Conservation (phyloP, 2,113 vertebrate genomes). For the Passer domesticus region DNA sequence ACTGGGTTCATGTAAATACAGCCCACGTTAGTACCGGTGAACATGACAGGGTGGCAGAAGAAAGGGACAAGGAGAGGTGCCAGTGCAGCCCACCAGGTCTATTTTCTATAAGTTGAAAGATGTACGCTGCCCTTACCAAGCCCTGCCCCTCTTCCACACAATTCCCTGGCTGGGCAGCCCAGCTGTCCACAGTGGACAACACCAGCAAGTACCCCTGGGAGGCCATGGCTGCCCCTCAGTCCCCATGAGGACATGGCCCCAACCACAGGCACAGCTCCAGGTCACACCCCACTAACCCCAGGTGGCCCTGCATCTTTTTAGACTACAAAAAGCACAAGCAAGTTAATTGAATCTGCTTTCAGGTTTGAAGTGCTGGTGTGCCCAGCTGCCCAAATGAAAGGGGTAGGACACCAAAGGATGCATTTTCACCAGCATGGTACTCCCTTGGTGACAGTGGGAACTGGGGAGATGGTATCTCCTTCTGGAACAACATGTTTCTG, state of each 20-base stretch:
- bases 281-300: not conserved
- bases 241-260: not conserved
- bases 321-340: not conserved
- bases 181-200: fast-evolving
- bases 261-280: not conserved
- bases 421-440: not conserved
- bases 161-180: fast-evolving
- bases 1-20: not conserved
- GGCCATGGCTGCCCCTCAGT: not conserved
- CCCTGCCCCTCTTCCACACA: not conserved
- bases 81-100: not conserved
- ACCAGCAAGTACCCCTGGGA: not conserved
- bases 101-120: not conserved
- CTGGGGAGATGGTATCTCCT: not conserved
- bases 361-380: not conserved
- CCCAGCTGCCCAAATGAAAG: not conserved
- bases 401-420: not conserved
- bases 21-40: fast-evolving
- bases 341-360: not conserved
- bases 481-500: not conserved
- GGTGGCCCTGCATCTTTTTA: not conserved
- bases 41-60: not conserved
- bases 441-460: not conserved
- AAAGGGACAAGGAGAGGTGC: not conserved
- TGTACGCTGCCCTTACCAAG: fast-evolving